Base-by-base conservation (phyloP, 1,140 invertebrate genomes). In the Gerris buenoi region DNA sequence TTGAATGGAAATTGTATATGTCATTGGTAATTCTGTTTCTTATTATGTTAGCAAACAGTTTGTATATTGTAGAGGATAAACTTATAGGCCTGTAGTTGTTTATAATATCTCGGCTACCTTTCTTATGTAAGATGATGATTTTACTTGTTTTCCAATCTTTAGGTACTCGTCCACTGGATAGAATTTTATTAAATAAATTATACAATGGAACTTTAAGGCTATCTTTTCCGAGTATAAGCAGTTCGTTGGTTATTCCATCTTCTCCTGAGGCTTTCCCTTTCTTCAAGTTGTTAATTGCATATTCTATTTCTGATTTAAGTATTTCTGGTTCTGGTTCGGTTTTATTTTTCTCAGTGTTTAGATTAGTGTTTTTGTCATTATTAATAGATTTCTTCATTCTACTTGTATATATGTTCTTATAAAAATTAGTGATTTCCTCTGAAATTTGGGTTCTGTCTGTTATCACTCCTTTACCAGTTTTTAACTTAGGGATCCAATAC, bases 51-150 rank as follows among this genome's bases (percentile, higher is more conserved):
- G 63, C 63, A 15, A 71, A 70, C 10, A 75, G 60, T 71, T 76
- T 75, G 29, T 75, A 74, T 2, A 75, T 14, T 23, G 67, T 68
- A 23, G 71, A 63, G 68, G 73, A 67, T 0, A 75, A 70, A 56
- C 72, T 75, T 65, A 76, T 74, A 14, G 75, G 72, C 15, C 74
- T 69, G 25, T 74, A 76, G 65, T 75, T 76, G 0, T 67, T 66
- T 68, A 76, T 70, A n/a, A 72, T 66, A 1, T 66, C 65, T 27
- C 70, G 72, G 27, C 73, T 69, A 1, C 73, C 73, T 70, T 75
- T 75, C 68, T 76, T 75, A 60, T 60, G 58, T 5, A 60, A 5
- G 3, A 60, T 15, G 3, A 60, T 25, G 3, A 60, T 60, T n/a
- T 60, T 60, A 60, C 58, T 60, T 14, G 23, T 60, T 60, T 22